phyloP scores from a whole-genome alignment of 2,888 invertebrate species.

The Cheiracanthium punctorium region DNA sequence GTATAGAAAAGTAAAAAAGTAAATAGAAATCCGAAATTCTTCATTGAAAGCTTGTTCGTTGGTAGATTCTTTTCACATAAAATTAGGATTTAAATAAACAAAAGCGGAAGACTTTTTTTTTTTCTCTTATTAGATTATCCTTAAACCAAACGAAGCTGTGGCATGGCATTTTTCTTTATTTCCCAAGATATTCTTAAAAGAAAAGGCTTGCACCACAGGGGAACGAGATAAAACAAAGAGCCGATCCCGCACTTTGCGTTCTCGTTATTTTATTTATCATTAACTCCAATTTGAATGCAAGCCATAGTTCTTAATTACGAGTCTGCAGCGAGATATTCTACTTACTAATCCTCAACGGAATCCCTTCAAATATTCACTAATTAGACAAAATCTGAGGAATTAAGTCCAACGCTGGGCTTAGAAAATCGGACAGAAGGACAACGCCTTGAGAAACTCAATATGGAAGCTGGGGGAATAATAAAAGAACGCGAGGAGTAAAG shows the following conservation, averaged over 20 bases:
- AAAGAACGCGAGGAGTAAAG: conserved; percentile 43
- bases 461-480: conserved; percentile 48
- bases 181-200: conserved; percentile 19
- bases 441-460: conserved; percentile 42
- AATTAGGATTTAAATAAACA: conserved; percentile 68
- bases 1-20: no score
- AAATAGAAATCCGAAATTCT: conserved; percentile 6
- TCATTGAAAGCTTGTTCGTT: conserved; percentile 47
- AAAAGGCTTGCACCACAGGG: conserved; percentile 29
- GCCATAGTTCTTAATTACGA: conserved; percentile 70
- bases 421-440: conserved; percentile 60
- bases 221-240: conserved; percentile 56
- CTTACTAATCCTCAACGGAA: conserved; percentile 56
- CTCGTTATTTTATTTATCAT: conserved; percentile 69
- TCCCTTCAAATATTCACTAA: conserved; percentile 71
- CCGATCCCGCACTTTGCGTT: conserved; percentile 49
- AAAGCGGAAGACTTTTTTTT: conserved; percentile 46
- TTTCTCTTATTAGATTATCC: conserved; percentile 67
- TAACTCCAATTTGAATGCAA: conserved; percentile 69
- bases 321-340: conserved; percentile 41
- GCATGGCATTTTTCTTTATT: conserved; percentile 48
- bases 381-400: conserved; percentile 71
- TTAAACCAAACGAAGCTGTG: conserved; percentile 51
- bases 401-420: conserved; percentile 66
- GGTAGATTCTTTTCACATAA: conserved; percentile 57